phyloP scores from a whole-genome alignment of 2,113 vertebrate genomes.

The Aplodontia rufa region DNA sequence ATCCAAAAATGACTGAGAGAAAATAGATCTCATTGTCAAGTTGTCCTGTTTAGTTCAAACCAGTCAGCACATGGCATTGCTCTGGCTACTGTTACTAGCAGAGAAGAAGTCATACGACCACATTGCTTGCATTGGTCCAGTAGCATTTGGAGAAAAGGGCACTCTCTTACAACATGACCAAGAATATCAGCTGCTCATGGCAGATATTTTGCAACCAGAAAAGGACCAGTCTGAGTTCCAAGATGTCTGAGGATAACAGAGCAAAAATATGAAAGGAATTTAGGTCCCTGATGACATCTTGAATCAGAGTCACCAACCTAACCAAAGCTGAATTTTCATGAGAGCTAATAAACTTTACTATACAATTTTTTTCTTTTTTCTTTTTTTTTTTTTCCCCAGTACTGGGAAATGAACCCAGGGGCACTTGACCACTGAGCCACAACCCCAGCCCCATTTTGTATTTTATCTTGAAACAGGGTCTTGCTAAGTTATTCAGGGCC shows the following conservation, averaged over 20 bases:
- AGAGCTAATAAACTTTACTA: constrained; percentile 3
- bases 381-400: too few relatives aligned
- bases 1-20: background rate
- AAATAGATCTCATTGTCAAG: background rate
- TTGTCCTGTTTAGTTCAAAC: background rate
- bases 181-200: background rate
- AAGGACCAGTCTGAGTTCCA: background rate
- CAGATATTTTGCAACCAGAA: background rate
- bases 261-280: background rate
- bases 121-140: background rate
- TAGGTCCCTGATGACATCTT: background rate
- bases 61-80: background rate
- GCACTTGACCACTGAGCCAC: too few relatives aligned
- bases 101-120: background rate
- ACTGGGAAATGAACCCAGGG: too few relatives aligned
- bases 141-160: background rate
- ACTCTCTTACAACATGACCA: background rate
- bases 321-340: background rate
- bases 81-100: background rate
- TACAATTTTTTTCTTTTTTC: too few relatives aligned
- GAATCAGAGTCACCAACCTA: background rate
- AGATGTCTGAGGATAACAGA: background rate
- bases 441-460: too few relatives aligned
- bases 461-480: too few relatives aligned
- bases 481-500: too few relatives aligned